phyloP scores from a whole-genome alignment of 2,113 vertebrate species.

The Hylia prasina region DNA sequence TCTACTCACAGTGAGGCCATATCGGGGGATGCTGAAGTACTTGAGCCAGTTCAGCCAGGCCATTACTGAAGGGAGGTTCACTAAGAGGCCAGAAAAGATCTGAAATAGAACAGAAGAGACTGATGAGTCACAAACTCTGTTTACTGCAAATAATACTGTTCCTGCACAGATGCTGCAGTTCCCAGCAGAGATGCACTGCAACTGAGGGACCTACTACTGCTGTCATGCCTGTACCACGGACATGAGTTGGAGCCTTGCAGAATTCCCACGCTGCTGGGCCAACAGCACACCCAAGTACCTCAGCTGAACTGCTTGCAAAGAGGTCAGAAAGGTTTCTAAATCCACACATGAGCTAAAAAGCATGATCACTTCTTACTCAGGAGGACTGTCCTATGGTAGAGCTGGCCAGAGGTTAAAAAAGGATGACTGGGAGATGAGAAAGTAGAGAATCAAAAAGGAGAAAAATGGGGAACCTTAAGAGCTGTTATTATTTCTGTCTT shows the following conservation, averaged over 20 bases:
- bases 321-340: not conserved
- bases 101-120: conserved; percentile 1
- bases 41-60: conserved; percentile 69
- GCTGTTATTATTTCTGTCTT: not conserved
- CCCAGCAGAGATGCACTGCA: not conserved
- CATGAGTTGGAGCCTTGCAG: not conserved
- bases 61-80: conserved; percentile 67
- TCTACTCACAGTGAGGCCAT: conserved; percentile 64
- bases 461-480: not conserved
- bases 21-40: conserved; percentile 69
- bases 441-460: not conserved
- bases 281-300: not conserved
- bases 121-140: not conserved
- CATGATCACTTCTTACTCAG: not conserved
- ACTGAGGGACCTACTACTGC: not conserved
- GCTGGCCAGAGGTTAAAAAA: not conserved
- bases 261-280: not conserved
- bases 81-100: conserved; percentile 70
- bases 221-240: not conserved
- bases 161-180: not conserved
- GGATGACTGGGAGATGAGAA: not conserved
- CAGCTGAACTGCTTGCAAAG: not conserved
- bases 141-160: not conserved
- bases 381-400: not conserved
- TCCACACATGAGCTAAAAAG: not conserved